These are phyloP conservation scores for Tor tambroides DNA, from an alignment of 2,113 vertebrate genomes.

Conservation along the genomic window DNA sequence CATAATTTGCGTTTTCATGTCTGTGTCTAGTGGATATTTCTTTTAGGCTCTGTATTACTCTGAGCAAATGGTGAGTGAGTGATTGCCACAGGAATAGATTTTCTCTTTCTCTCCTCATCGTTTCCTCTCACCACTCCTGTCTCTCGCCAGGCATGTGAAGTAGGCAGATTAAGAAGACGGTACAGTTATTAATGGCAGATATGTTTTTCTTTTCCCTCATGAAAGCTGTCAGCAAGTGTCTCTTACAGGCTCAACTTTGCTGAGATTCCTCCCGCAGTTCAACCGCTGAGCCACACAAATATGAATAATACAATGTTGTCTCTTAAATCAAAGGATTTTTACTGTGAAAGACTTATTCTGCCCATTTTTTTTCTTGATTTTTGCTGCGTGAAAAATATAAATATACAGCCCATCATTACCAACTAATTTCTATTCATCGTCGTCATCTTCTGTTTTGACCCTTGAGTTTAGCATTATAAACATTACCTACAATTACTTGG, in stretches of 20 bases:
- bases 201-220: neutral
- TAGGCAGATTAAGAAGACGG: neutral
- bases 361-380: neutral
- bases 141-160: neutral
- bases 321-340: neutral
- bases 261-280: neutral
- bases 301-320: neutral
- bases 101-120: neutral
- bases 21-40: neutral
- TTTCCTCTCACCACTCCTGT: slow-evolving; percentile 6
- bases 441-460: neutral
- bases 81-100: neutral
- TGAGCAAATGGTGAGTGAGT: neutral
- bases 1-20: slow-evolving; percentile 18
- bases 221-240: neutral
- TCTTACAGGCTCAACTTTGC: slow-evolving; percentile 5
- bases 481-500: neutral
- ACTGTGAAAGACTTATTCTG: neutral
- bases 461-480: neutral
- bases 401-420: neutral
- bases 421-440: neutral
- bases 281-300: neutral
- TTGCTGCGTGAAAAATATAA: neutral
- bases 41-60: neutral
- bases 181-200: slow-evolving; percentile 10